Percentiles rank a stretch among this genome's conserved stretches.
Conservation (phyloP, 2,888 invertebrate genomes). For the Metacarcinus magister region DNA sequence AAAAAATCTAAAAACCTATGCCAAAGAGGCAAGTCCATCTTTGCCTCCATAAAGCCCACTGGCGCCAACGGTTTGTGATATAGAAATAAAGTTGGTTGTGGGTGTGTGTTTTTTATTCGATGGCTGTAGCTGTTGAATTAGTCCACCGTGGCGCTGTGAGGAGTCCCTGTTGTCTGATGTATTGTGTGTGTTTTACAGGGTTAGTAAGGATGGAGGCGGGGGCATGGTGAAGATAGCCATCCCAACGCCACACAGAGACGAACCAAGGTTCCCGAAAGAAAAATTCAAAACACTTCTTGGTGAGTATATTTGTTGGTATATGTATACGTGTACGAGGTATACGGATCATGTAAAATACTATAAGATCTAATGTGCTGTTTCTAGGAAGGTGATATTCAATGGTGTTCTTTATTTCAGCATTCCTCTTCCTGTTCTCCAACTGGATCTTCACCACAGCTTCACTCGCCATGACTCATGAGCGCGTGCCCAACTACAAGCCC, state of each 20-base stretch:
- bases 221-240: slow-evolving; percentile 88
- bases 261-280: slow-evolving; percentile 92
- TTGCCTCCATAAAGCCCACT: too few relatives aligned
- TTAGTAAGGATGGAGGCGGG: slow-evolving; percentile 72
- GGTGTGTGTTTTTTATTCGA: not conserved
- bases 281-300: slow-evolving; percentile 91
- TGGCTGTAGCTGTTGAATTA: not conserved
- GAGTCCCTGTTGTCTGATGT: not conserved
- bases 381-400: not conserved
- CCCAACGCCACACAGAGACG: slow-evolving; percentile 89
- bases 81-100: not conserved
- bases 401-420: slow-evolving; percentile 86
- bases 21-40: too few relatives aligned
- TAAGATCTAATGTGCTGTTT: too few relatives aligned
- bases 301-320: slow-evolving; percentile 83
- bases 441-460: slow-evolving; percentile 86
- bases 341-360: not conserved
- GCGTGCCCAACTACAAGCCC: slow-evolving; percentile 92
- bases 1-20: too few relatives aligned
- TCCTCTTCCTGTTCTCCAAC: slow-evolving; percentile 86
- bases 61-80: too few relatives aligned
- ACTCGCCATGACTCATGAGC: slow-evolving; percentile 93
- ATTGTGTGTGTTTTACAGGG: slow-evolving; percentile 49
- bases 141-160: too few relatives aligned
- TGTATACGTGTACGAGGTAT: not conserved